Conservation (phyloP, 2,113 vertebrate species). For the Corydoras sp. region DNA sequence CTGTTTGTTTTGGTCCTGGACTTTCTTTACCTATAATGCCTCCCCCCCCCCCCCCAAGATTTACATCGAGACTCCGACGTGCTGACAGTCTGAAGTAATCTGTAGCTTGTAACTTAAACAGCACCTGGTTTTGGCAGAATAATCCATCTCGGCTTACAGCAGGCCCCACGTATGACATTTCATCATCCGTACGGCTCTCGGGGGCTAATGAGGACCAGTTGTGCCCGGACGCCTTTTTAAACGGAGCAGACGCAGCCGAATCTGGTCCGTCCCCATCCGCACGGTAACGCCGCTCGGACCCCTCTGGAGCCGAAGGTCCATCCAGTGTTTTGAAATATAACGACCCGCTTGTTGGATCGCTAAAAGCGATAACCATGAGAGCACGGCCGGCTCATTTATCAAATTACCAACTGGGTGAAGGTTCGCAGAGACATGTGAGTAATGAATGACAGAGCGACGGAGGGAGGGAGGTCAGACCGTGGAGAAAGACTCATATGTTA, state of each 20-base stretch:
- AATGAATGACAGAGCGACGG: conserved; percentile 51
- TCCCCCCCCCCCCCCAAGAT: neutral
- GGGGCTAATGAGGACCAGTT: conserved; percentile 46
- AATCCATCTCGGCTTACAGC: conserved; percentile 24
- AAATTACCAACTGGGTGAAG: conserved; percentile 54
- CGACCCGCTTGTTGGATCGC: conserved; percentile 53
- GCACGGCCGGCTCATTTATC: conserved; percentile 52
- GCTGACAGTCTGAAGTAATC: conserved; percentile 26
- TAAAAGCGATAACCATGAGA: conserved; percentile 51
- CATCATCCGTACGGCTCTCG: conserved; percentile 29
- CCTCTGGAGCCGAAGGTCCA: conserved; percentile 45
- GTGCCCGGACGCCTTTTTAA: conserved; percentile 31
- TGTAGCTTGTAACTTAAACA: conserved; percentile 28
- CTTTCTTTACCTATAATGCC: neutral
- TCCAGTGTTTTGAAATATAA: conserved; percentile 50
- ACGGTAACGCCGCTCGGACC: conserved; percentile 20
- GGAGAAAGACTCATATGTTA: conserved; percentile 43
- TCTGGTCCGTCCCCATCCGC: conserved; percentile 9
- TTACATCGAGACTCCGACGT: neutral
- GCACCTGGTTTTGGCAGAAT: conserved; percentile 31
- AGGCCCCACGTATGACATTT: conserved; percentile 24
- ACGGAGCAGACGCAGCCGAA: conserved; percentile 26
- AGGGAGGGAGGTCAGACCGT: conserved; percentile 32
- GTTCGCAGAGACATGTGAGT: conserved; percentile 47
- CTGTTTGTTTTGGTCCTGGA: neutral